These are phyloP conservation scores for Chrysaora quinquecirrha DNA, from an alignment of 30 jellyfish, hydroid and myxozoan genomes.

Conservation along the genomic window DNA sequence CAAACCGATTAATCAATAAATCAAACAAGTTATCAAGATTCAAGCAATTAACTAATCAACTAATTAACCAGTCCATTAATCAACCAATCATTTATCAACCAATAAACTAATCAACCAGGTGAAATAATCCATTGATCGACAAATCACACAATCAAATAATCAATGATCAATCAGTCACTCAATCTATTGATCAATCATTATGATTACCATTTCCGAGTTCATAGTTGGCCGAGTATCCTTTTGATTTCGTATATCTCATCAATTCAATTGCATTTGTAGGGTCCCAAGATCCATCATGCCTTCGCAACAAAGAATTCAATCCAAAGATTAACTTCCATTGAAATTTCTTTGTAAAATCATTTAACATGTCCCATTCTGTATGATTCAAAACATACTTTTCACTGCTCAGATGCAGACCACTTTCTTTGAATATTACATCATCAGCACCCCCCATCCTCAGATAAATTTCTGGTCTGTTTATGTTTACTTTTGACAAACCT, in stretches of 20 bases:
- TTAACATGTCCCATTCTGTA: conserved; percentile 72
- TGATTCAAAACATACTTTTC: conserved; percentile 41
- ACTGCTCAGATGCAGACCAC: conserved; percentile 41
- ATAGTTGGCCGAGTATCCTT: conserved; percentile 72
- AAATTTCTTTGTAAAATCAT: conserved; percentile 42
- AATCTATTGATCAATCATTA: no score
- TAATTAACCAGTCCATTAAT: no score
- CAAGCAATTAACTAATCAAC: no score
- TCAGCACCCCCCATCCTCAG: conserved; percentile 88
- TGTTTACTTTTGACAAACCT: conserved; percentile 41
- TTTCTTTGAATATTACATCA: conserved; percentile 42
- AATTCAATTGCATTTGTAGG: conserved; percentile 76
- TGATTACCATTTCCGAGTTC: conserved; percentile 87
- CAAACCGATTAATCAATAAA: no score
- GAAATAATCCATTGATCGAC: no score
- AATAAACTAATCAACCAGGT: no score
- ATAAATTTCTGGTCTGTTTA: conserved; percentile 51
- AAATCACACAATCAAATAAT: no score
- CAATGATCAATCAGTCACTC: no score
- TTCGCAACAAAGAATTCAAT: conserved; percentile 58
- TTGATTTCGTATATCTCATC: conserved; percentile 49
- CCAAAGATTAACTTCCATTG: conserved; percentile 85
- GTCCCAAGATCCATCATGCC: conserved; percentile 85
- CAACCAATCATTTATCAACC: no score
- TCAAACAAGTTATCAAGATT: no score